Base-by-base conservation (phyloP, 2,113 vertebrate genomes). In the Agapornis roseicollis region DNA sequence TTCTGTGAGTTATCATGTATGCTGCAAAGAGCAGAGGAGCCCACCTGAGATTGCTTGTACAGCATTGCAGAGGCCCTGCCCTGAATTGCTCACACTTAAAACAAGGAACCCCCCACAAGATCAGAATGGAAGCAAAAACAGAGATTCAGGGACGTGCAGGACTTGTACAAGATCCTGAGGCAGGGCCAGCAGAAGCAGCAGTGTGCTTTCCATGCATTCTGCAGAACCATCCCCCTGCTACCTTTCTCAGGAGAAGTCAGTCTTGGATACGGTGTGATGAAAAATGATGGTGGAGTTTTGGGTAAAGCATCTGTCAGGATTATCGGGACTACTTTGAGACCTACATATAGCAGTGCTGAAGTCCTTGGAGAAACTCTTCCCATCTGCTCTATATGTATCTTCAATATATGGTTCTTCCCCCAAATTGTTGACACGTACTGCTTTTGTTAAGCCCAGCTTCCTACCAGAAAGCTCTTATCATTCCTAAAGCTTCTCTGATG, bases 361-460 rank as follows among this genome's bases (percentile, higher is more conserved):
- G 44, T 90, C 69, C 42, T 58, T 47, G 52, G 35, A 79, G 64
- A 63, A 73, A 35, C 31, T 35, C 5, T 28, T 88, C n/a, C 19
- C 55, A 39, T 12, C 20, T 78, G 23, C 73, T 68, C 27, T 49
- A 6, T 35, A 14, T 41, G 5, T 50, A 8, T 11, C 1, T 42
- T 33, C 7, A 60, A 2, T 88, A 70, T 66, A 17, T 23, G 44
- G 29, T 61, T 88, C 53, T 80, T 49, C 4, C 22, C n/a, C 31
- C 5, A 17, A 65, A 11, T 9, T 58, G n/a, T 3, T 55, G 37
- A 25, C 0, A 0, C 31, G 9, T 49, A 17, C 24, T 1, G 0
- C 33, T 47, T 94, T 71, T 33, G 22, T 78, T 46, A 83, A 66
- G 50, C 33, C 47, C 20, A 70, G 3, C 35, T 65, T 77, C 74